Percentiles rank a stretch among this genome's conserved stretches.
Evolutionary conservation across 2,797 vertebrate genomes (phyloP).

Genomic region (Karalla daura): DNA sequence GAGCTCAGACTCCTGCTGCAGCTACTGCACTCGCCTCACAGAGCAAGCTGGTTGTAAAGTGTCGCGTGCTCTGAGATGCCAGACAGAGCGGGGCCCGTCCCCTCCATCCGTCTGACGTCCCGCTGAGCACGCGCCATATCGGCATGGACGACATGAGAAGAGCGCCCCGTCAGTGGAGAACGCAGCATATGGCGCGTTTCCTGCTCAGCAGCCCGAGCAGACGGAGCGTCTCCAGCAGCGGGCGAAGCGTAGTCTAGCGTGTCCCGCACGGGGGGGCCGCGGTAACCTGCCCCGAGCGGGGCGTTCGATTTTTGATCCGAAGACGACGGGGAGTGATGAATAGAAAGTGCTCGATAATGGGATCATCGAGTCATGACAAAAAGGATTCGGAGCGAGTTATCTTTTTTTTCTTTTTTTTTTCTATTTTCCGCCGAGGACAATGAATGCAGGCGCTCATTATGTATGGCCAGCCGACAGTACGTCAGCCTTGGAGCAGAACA

Average conservation of each 20-base stretch:
- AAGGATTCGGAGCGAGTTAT: conserved; percentile 63
- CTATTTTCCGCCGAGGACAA: conserved; percentile 45
- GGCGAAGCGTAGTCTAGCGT: conserved; percentile 50
- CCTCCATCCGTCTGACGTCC: conserved; percentile 52
- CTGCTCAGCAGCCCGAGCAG: conserved; percentile 40
- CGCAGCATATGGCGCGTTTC: conserved; percentile 65
- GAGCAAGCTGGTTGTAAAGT: conserved; percentile 3
- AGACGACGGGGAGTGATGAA: conserved; percentile 64
- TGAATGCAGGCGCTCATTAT: conserved; percentile 68
- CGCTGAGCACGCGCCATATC: conserved; percentile 47
- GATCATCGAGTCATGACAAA: conserved; percentile 76
- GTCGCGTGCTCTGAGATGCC: conserved; percentile 18
- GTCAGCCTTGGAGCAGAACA: conserved; percentile 68
- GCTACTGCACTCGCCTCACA: background rate
- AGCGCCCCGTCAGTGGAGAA: conserved; percentile 50
- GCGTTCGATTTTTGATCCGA: conserved; percentile 68
- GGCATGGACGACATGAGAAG: conserved; percentile 57
- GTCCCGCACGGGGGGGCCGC: conserved; percentile 7
- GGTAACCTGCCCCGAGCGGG: conserved; percentile 54
- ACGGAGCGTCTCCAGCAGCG: conserved; percentile 45
- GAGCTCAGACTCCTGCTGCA: background rate
- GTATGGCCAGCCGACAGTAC: conserved; percentile 47
- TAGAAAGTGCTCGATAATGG: conserved; percentile 68
- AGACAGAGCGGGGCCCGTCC: conserved; percentile 19
- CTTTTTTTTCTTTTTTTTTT: too few relatives aligned